phyloP scores from a whole-genome alignment of 2,113 vertebrate species.

The Pardalotus punctatus region DNA sequence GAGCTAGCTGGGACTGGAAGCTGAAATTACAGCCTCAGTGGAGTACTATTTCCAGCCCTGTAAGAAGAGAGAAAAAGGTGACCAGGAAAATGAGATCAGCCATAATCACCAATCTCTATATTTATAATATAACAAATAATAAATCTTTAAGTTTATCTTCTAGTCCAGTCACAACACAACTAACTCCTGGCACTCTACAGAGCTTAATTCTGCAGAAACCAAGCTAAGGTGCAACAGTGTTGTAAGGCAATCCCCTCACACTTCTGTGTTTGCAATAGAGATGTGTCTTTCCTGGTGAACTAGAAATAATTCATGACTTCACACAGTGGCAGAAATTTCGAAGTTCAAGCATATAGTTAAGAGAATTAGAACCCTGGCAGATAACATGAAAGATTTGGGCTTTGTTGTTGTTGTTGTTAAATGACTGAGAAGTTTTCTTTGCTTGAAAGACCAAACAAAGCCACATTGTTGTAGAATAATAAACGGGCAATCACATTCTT shows the following conservation, averaged over 20 bases:
- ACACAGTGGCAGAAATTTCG: background rate
- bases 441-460: background rate
- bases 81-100: background rate
- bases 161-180: background rate
- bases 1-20: background rate
- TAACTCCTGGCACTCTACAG: background rate
- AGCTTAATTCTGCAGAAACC: background rate
- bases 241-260: background rate
- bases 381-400: background rate
- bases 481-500: background rate
- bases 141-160: background rate
- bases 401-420: background rate
- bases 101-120: rapidly evolving
- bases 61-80: background rate
- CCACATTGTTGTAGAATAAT: background rate
- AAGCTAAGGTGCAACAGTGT: background rate
- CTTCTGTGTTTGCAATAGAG: background rate
- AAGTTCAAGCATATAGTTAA: background rate
- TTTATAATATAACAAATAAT: background rate
- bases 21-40: conserved; percentile 7
- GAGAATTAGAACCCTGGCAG: background rate
- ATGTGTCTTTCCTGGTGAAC: background rate
- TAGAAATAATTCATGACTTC: conserved; percentile 19
- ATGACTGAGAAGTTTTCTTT: background rate
- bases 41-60: background rate